Evolutionary conservation across 2,797 vertebrate genomes (phyloP), one percentile per base, ranked within the genome.

Genomic region (Paratrypauchen microcephalus): DNA sequence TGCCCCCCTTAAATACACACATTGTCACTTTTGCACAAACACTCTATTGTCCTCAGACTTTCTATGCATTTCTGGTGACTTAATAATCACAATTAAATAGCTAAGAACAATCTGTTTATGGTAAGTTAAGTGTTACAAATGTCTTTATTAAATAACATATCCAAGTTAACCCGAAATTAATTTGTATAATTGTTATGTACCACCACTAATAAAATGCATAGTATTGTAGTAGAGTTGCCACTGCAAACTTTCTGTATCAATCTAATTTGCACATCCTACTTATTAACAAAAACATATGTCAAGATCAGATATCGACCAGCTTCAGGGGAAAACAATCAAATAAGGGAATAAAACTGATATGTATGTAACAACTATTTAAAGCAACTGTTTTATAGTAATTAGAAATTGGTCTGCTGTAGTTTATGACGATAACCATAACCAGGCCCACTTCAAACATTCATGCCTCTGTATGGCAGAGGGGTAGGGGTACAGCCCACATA

Each of bases 1-100:
- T 16, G 71, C 66, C 69, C 72, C 65, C 57, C 30, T 76, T 78
- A 84, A 78, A 71, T 5, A 65, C 63, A 55, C 9, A 5, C 68
- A 72, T 71, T 81, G 71, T 86, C 71, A 80, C 67, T 45, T 77
- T 80, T 69, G 68, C 57, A 74, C 66, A 70, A 74, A 48, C 64
- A 50, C 19, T 28, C 58, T 52, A 55, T 77, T 78, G 60, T 74
- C 66, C 1, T 30, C 24, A 70, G 21, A 48, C 18, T 11, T 23
- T 52, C 60, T 28, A 1, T 0, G 15, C 47, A 45, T 23, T 7
- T 26, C 21, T 47, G 41, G 5, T 47, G 61, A 64, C 39, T 47
- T 64, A 2, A 47, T 64, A 0, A 47, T 64, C 3, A 24, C 41
- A 47, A 26, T 55, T 52, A 21, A 70, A 50, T 6, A 50, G 48